Base-by-base conservation (phyloP, 1,140 invertebrate genomes). In the Drosophila gunungcola region DNA sequence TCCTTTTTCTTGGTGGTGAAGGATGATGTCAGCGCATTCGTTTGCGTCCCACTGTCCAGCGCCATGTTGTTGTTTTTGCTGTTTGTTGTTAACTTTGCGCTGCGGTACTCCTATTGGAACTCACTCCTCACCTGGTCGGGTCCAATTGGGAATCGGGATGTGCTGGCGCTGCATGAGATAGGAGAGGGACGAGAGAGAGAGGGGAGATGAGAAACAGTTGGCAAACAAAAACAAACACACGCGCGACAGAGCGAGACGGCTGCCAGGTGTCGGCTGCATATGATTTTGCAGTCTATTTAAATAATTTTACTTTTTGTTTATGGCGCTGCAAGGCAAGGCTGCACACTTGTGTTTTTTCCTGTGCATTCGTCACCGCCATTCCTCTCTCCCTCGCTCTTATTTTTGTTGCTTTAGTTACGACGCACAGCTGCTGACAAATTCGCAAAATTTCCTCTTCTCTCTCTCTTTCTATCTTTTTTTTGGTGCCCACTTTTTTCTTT, bases 1-100 rank as follows among this genome's bases (percentile, higher is more conserved):
- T 90, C 90, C 83, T 91, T 91, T 75, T 91, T 91, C 16, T 86
- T 85, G 12, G 67, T 73, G 16, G 90, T 91, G 48, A 91, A 91
- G 63, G 90, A 91, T 91, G 90, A 91, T 90, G 90, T 91, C 86
- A 91, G 90, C 80, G 90, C 89, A 85, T 91, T 90, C 43, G 89
- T 88, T 62, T 91, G 88, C 57, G 80, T 84, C 52, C 80, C 85
- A 77, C 86, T 91, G 41, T 91, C 90, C 75, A 91, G 68, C 63
- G 90, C 90, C 85, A 91, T 90, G 43, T 57, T 73, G 53, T 63
- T 76, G 54, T 38, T 74, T 58, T 65, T 46, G 43, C 49, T 45
- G 34, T 39, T 60, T 16, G 39, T 43, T 32, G 6, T 32, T 32
- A 7, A 32, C 29, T 45, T 29, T 46, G 55, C 60, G 58, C 38